Evolutionary conservation across 2,113 vertebrate species (phyloP).

Genomic region (Rafetus swinhoei): DNA sequence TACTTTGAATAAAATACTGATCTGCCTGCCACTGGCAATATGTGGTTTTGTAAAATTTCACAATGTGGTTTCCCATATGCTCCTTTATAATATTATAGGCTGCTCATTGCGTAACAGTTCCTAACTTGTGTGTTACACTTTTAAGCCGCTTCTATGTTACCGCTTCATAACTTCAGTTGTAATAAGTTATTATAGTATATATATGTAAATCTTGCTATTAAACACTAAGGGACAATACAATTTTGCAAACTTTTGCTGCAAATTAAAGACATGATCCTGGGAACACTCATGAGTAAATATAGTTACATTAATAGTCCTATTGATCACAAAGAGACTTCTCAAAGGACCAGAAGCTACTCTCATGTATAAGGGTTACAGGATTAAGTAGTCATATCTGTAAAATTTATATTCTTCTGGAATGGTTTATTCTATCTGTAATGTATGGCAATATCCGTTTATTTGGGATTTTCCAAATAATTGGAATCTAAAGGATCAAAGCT

Average conservation of each 20-base stretch:
- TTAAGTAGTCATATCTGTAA: neutral
- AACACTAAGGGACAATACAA: neutral
- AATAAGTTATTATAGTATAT: neutral
- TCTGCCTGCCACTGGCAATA: neutral
- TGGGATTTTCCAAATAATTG: neutral
- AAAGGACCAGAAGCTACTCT: slow-evolving; percentile 33
- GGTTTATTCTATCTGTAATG: neutral
- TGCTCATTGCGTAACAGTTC: neutral
- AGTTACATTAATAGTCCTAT: neutral
- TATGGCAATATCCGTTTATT: neutral
- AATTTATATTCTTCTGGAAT: neutral
- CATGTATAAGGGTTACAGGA: neutral
- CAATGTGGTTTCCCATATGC: neutral
- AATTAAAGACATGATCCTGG: slow-evolving; percentile 49
- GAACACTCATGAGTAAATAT: neutral
- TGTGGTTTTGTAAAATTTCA: neutral
- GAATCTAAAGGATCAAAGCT: neutral
- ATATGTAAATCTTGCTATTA: neutral
- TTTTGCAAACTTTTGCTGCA: slow-evolving; percentile 25
- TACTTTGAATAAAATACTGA: neutral
- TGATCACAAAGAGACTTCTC: slow-evolving; percentile 33
- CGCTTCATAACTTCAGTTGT: neutral
- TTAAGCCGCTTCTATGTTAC: neutral
- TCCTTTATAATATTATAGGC: neutral
- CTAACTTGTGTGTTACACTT: neutral